Evolutionary conservation across 2,888 invertebrate species (phyloP), one percentile per base, ranked within the genome.

Genomic region (Norana najaformis): DNA sequence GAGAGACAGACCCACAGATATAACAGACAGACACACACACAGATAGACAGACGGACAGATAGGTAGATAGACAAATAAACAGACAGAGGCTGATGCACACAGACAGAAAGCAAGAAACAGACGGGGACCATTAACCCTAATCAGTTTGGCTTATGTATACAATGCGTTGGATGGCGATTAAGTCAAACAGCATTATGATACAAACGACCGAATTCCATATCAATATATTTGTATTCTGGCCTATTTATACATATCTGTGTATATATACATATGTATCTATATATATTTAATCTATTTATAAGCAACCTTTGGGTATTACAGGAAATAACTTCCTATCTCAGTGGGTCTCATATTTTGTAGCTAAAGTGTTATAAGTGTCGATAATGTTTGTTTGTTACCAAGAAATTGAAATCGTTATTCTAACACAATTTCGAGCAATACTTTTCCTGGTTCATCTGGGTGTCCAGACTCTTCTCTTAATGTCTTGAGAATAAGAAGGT

Each of bases 61-160:
- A 47, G 47, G 23, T 23, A 47, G 47, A 47, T 11, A 23, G 47
- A 47, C 23, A 23, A 23, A 47, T 47, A 41, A 41, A 41, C 47
- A 47, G 47, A 47, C 3, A 23, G 47, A 47, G 47, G 23, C 0
- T 8, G 23, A 47, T 5, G 23, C 30, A 69, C 30, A 69, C n/a
- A 30, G 69, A n/a, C 8, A n/a, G 69, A 5, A 8, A 69, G 69
- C n/a, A 8, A n/a, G 69, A 69, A 69, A 11, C 69, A n/a, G 69
- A 69, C 69, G 16, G 69, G n/a, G 11, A n/a, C 69, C 69, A 69
- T 69, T 69, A 69, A 69, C 30, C 69, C 69, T 69, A 69, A 69
- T 69, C 69, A 69, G 69, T 69, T 69, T 69, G 69, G n/a, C 69
- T n/a, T 69, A n/a, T 69, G n/a, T 69, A 69, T n/a, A n/a, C 69